Evolutionary conservation across 30 jellyfish, hydroid and myxozoan species (phyloP).

Genomic region (Turritopsis rubra): DNA sequence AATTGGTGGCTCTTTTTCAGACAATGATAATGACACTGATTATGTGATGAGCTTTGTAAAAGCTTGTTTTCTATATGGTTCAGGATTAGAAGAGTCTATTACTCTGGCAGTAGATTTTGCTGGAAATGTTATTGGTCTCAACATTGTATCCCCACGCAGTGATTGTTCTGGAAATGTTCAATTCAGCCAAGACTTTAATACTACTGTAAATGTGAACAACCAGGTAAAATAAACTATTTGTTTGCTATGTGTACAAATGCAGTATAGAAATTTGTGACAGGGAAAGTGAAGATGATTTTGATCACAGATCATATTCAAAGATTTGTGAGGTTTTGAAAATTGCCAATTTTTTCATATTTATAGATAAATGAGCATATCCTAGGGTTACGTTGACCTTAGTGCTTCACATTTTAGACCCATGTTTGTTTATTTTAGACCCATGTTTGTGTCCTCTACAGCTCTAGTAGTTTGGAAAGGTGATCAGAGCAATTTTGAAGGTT

Average conservation of each 20-base stretch:
- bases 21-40: constrained; percentile 11
- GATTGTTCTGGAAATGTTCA: constrained; percentile 32
- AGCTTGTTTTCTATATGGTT: constrained; percentile 69
- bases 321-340: no score
- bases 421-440: no score
- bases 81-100: constrained; percentile 61
- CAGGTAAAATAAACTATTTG: constrained; percentile 10
- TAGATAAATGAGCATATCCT: no score
- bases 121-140: constrained; percentile 85
- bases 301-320: no score
- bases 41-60: constrained; percentile 78
- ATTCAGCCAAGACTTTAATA: constrained; percentile 29
- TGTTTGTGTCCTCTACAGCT: no score
- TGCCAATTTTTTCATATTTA: no score
- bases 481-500: no score
- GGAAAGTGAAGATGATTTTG: no score
- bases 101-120: constrained; percentile 75
- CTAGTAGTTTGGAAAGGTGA: no score
- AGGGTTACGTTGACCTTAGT: no score
- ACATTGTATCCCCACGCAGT: constrained; percentile 54
- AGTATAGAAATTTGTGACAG: no score
- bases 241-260: neutral
- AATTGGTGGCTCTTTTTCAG: constrained; percentile 50
- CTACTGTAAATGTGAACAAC: constrained; percentile 50
- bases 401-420: no score